Evolutionary conservation across 2,888 invertebrate genomes (phyloP).

Genomic region (Lathronympha strigana): DNA sequence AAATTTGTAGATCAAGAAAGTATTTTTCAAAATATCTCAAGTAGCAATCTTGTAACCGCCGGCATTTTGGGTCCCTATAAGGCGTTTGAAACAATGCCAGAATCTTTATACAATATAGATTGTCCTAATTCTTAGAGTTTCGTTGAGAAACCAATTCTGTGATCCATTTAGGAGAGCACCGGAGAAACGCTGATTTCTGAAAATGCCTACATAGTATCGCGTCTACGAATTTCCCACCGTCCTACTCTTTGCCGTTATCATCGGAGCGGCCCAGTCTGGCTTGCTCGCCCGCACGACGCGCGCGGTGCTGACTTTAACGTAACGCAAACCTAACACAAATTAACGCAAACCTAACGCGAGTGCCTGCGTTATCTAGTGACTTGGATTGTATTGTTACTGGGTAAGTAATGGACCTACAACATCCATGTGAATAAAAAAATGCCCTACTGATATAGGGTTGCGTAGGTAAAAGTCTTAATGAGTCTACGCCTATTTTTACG

Average conservation of each 20-base stretch:
- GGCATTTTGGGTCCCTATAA: no score
- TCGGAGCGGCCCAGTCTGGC: constrained; percentile 45
- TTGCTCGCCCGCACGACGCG: constrained; percentile 41
- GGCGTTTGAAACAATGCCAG: no score
- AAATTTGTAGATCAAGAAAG: no score
- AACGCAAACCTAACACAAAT: neutral
- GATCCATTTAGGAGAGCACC: no score
- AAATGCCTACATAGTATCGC: constrained; percentile 30
- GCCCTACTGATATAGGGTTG: neutral
- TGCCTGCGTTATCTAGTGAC: constrained; percentile 41
- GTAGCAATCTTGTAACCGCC: no score
- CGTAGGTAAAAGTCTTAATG: neutral
- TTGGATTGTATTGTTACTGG: constrained; percentile 34
- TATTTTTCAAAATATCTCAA: no score
- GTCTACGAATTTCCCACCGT: constrained; percentile 45
- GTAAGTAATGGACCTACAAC: constrained; percentile 24
- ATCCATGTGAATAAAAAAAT: neutral
- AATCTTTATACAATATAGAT: no score
- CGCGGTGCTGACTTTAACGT: constrained; percentile 26
- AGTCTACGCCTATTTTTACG: neutral
- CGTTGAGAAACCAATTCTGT: no score
- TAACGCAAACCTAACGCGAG: constrained; percentile 39
- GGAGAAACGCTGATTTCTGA: neutral
- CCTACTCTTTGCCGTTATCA: constrained; percentile 49
- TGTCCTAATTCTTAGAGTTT: no score